Evolutionary conservation across 2,113 vertebrate species (phyloP), one percentile per base, ranked within the genome.

Genomic region (Clarias batrachus): DNA sequence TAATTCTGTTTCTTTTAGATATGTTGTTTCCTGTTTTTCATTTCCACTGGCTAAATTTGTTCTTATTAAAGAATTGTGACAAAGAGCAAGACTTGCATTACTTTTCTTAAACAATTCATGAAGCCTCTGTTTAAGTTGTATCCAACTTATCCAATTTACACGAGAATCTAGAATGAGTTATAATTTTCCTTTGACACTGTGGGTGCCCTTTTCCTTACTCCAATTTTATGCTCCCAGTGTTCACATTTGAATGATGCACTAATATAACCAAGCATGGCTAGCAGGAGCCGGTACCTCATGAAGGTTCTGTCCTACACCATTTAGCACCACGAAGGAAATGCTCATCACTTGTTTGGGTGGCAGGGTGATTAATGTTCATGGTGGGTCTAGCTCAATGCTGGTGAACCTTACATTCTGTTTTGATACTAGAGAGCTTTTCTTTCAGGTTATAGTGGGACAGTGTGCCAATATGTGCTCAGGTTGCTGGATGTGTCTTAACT

Each of bases 11-110:
- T 84, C 82, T 91, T 92, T 78, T 81, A 83, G 82, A 81, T 66
- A 65, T 84, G 81, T 88, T 89, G 11, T 59, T 93, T 91, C 91
- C 78, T 91, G 89, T 88, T 63, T 65, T 41, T 84, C 68, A 77
- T 91, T 89, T 91, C 88, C 85, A 19, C 85, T 76, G 78, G 68
- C 25, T 89, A 62, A 88, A 88, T 90, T 90, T 88, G 88, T 94
- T 94, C 91, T 91, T 89, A 93, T 92, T 93, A 93, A 93, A 81
- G 68, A 83, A 48, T 73, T 81, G 83, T 82, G 68, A 86, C n/a
- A 57, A 70, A 68, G 92, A 90, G 21, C 37, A 87, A 89, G 25
- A 17, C 13, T 54, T 60, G 7, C 23, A 30, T 27, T 74, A 27
- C 19, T 4, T 79, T 62, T 65, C 3, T 37, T 60, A 9, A 56